Evolutionary conservation across 2,888 invertebrate species (phyloP).

Genomic region (Cyrtodaria siliqua): DNA sequence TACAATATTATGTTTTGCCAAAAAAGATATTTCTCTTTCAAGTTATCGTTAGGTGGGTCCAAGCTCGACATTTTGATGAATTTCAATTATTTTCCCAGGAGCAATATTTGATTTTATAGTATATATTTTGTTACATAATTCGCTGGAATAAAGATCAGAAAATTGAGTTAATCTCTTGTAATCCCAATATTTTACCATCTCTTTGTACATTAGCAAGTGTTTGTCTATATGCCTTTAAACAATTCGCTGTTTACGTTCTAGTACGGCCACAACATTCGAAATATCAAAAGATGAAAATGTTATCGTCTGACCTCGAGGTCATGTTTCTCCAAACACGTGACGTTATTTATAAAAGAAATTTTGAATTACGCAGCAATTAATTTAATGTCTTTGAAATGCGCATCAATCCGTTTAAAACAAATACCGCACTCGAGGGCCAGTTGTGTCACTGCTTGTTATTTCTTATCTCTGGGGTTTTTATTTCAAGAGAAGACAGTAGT

Average conservation of each 20-base stretch:
- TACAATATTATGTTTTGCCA: too few relatives aligned
- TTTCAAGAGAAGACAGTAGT: too few relatives aligned
- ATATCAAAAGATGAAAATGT: slow-evolving; percentile 60
- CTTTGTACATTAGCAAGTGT: slow-evolving; percentile 59
- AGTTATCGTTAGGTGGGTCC: too few relatives aligned
- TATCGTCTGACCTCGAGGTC: slow-evolving; percentile 55
- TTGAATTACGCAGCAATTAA: slow-evolving; percentile 50
- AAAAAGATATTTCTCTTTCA: too few relatives aligned
- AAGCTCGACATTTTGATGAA: too few relatives aligned
- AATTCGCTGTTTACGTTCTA: slow-evolving; percentile 54
- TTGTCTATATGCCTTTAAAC: slow-evolving; percentile 51
- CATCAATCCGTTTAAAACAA: slow-evolving; percentile 28
- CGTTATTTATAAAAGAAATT: slow-evolving; percentile 54
- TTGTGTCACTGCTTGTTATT: slow-evolving; percentile 15
- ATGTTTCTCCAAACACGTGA: slow-evolving; percentile 61
- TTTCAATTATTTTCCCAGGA: too few relatives aligned
- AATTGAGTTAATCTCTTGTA: slow-evolving; percentile 46
- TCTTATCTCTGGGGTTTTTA: slow-evolving; percentile 7
- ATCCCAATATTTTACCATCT: slow-evolving; percentile 42
- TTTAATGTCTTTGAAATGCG: slow-evolving; percentile 41
- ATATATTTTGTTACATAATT: too few relatives aligned
- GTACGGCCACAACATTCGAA: slow-evolving; percentile 40
- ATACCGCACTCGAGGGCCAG: slow-evolving; percentile 32
- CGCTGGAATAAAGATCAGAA: too few relatives aligned
- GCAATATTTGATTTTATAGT: too few relatives aligned